Base-by-base conservation (phyloP, 2,888 invertebrate species). In the Diplazon laetatorius region DNA sequence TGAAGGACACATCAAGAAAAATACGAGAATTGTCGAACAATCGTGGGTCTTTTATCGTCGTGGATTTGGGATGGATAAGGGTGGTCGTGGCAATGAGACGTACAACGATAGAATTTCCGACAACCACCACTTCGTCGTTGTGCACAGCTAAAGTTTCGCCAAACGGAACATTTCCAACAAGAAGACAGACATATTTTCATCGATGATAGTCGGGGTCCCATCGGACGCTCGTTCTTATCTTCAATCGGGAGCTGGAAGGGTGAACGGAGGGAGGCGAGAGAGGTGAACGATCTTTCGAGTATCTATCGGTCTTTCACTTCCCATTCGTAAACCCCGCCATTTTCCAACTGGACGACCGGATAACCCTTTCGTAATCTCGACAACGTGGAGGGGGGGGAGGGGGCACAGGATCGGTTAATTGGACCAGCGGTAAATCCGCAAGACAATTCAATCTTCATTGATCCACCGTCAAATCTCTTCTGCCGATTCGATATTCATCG, bases 311-410 rank as follows among this genome's bases (percentile, higher is more conserved):
- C 20, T 42, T 5, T 14, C 16, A n/a, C n/a, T 42, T 50, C 65
- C 10, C 42, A 35, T 68, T 25, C 35, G 25, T 44, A 52, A 37
- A 50, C 46, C 25, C 30, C 30, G 44, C 65, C 57, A 42, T 68
- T 63, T 57, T 37, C 30, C 39, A 57, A 48, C 46, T 52, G 42
- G 55, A 60, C 65, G 35, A 57, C 25, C 30, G 70, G 78, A 74
- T 71, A 78, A 75, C 74, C 78, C n/a, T n/a, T n/a, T n/a, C 70
- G 74, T 78, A 78, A 71, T 75, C 74, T 74, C 55, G 74, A 39
- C 62, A 74, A 75, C 74, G 60, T 65, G 46, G n/a, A n/a, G n/a
- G n/a, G n/a, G n/a, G n/a, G n/a, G n/a, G n/a, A n/a, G n/a, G n/a
- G n/a, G 37, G 30, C 12, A 46, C 37, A 70, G 70, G 71, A n/a